Evolutionary conservation across 2,888 invertebrate species (phyloP), one percentile per base, ranked within the genome.

Genomic region (Malthinus seriepunctatus): DNA sequence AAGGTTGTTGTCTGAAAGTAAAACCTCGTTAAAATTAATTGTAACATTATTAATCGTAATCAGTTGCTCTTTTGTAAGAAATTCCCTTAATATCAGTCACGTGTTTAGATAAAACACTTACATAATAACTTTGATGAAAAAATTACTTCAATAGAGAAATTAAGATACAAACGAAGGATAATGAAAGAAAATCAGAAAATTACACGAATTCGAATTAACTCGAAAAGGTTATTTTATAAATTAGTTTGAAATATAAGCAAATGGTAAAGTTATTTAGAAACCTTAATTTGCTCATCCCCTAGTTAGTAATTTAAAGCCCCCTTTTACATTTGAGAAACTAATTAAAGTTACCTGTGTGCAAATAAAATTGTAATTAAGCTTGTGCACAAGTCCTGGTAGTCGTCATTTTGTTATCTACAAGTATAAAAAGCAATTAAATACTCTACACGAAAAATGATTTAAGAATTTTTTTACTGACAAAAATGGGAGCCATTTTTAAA

Each of bases 401-500:
- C 39, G 12, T 42, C 39, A n/a, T 42, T 42, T 15, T 8, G 39
- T 42, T 42, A 42, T 42, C 39, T 42, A 42, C 15, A 42, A 42
- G 23, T 5, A 42, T 15, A 42, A 42, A 42, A 15, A 14, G n/a
- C 15, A 42, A 42, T 42, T 42, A 42, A 42, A 42, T n/a, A 42
- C 10, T 15, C n/a, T 15, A 42, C 14, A 15, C 39, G 8, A 42
- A 42, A 42, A 42, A 42, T 42, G n/a, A 42, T 14, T 42, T 54
- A 34, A 14, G 38, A 47, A 23, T 38, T 14, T 33, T 47, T 48
- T 54, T 55, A 45, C 31, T 59, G 46, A 45, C 53, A 55, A 60
- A 52, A 60, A 49, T 65, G 67, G 72, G 70, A 70, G 73, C 73
- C 71, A 73, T 72, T 73, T 73, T 71, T 71, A 74, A 71, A 72